phyloP scores from a whole-genome alignment of 2,888 invertebrate genomes.

The Tuberolachnus salignus region DNA sequence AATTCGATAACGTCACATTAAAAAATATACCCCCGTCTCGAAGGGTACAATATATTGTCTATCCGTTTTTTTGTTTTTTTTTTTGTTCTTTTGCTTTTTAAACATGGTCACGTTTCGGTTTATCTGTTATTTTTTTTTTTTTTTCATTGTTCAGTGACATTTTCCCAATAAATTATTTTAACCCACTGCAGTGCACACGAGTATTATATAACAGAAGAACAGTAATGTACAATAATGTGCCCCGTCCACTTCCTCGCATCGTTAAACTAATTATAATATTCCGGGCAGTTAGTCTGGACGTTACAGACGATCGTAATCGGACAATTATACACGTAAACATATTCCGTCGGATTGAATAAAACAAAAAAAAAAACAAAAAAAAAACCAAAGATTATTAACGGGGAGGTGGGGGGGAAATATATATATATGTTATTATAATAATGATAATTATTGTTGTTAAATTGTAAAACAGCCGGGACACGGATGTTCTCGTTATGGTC shows the following conservation, averaged over 20 bases:
- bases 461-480: too few species aligned
- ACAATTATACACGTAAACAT: too few species aligned
- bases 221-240: neutral
- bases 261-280: slow-evolving; percentile 43
- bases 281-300: too few species aligned
- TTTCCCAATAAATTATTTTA: slow-evolving; percentile 9
- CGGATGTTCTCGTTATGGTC: too few species aligned
- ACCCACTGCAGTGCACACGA: neutral
- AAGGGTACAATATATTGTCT: too few species aligned
- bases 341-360: neutral
- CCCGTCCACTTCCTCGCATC: too few species aligned
- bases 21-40: neutral
- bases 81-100: neutral
- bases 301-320: too few species aligned
- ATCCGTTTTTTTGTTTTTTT: neutral
- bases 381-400: too few species aligned
- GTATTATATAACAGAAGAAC: neutral
- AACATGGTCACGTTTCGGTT: neutral
- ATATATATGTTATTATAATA: too few species aligned
- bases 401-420: too few species aligned
- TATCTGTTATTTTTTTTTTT: too few species aligned
- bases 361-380: slow-evolving; percentile 3
- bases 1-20: neutral
- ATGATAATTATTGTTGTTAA: too few species aligned
- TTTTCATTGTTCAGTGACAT: neutral